Base-by-base conservation (phyloP, 2,888 invertebrate species). In the Harmothoe impar region DNA sequence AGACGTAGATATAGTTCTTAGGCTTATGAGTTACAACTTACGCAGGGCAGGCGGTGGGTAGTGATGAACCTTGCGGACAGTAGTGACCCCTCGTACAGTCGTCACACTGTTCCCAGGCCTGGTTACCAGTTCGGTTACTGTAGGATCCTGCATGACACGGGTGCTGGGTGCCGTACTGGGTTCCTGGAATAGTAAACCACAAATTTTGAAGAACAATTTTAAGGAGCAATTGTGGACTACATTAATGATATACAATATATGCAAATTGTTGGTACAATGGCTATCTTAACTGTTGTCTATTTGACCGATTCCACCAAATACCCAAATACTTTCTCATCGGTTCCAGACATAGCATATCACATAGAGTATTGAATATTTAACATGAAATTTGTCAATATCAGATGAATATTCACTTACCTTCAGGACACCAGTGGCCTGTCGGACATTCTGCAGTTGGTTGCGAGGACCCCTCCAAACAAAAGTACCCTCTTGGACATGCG, bases 61-160 rank as follows among this genome's bases (percentile, higher is more conserved):
- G 89, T 17, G 92, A 92, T 0, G 95, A 95, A 7, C 93, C 95
- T 43, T 91, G 81, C 0, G 94, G 94, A 93, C 95, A 95, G 92
- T 95, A 95, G 90, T 94, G 91, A 7, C 95, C 95, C 7, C 86
- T 89, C 0, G 94, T 92, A 93, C 95, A 95, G 90, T 94, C 94
- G 12, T 90, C 92, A 93, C 95, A 95, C 90, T 94, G 93, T 90
- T 95, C 95, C 94, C 94, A 95, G 10, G 93, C 93, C 23, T 92
- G 93, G 85, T 93, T 94, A 15, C 95, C 95, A 0, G 91, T 91
- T 10, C 92, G 91, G 89, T 94, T 93, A 85, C 93, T 94, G 92
- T 94, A 95, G 17, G 94, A 94, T 0, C 95, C 95, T 17, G 94
- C 95, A 92, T 94, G 94, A 90, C 95, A 95, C 0, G 95, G 95